Evolutionary conservation across 2,113 vertebrate genomes (phyloP).

Genomic region (Muscicapa adusta): DNA sequence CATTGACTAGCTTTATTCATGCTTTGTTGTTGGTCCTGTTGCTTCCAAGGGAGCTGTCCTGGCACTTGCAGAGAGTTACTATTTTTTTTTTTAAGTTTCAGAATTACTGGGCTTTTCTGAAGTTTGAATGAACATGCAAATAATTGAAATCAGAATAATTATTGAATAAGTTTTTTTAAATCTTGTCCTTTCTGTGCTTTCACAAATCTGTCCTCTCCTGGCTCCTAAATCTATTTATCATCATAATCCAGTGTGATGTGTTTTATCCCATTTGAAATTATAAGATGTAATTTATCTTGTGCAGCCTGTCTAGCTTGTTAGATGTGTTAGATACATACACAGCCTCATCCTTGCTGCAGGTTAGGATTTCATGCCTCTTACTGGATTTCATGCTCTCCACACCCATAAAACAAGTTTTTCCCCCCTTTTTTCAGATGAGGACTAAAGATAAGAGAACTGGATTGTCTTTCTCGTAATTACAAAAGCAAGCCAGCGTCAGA

Average conservation of each 20-base stretch:
- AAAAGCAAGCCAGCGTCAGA: not conserved
- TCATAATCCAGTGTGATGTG: not conserved
- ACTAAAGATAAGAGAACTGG: not conserved
- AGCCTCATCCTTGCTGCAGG: not conserved
- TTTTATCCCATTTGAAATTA: not conserved
- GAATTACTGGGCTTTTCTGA: not conserved
- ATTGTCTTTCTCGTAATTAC: not conserved
- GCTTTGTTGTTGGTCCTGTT: not conserved
- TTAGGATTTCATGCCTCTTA: not conserved
- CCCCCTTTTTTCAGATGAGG: not conserved
- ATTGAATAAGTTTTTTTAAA: not conserved
- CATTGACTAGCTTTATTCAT: conserved; percentile 15
- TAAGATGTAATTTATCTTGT: not conserved
- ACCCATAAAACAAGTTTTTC: not conserved
- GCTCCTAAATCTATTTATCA: not conserved
- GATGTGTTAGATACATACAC: not conserved
- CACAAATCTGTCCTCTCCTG: not conserved
- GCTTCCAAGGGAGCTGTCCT: not conserved
- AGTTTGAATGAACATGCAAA: not conserved
- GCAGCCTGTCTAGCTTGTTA: not conserved
- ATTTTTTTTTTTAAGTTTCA: rapidly evolving
- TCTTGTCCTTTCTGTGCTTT: not conserved
- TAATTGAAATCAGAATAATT: not conserved
- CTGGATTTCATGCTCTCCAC: not conserved
- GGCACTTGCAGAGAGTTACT: not conserved